Base-by-base conservation (phyloP, 2,797 vertebrate genomes). In the Rhinogobio ventralis region DNA sequence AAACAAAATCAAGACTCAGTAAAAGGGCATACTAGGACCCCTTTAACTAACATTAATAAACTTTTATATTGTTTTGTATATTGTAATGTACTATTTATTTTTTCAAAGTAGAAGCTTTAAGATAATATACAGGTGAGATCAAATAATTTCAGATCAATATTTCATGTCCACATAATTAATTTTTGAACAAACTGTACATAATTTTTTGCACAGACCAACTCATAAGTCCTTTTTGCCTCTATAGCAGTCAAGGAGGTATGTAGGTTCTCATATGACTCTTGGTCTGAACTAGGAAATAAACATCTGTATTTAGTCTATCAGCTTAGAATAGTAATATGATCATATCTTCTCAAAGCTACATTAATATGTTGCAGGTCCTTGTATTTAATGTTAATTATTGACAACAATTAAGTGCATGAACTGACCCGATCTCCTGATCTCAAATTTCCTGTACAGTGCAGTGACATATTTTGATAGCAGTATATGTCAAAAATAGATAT, bases 161-260 rank as follows among this genome's bases (percentile, higher is more conserved):
- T 73, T 51, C 19, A 55, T 55, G 49, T 75, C 1, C 30, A 53
- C 19, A 23, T 23, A 13, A 36, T 53, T 23, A n/a, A 14, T 55
- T 36, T n/a, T 75, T 33, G 51, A 55, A 49, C 6, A 25, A 25
- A 15, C 45, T 46, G 45, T 46, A 72, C 42, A 75, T 55, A 33
- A 19, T 36, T 15, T 33, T 23, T 60, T 49, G 53, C 42, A 51
- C 1, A 60, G 7, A 81, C 7, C 19, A 42, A 57, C 36, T 82
- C 53, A 82, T 81, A 55, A 46, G 69, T 74, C 69, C 53, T 33
- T 23, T 72, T 4, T 62, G 36, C 19, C 53, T 72, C 17, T 9
- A n/a, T n/a, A 72, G 36, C 53, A 57, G 46, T 71, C 67, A 57
- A 53, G 36, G 25, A 72, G 51, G 20, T 62, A 30, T 62, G 5